Base-by-base conservation (phyloP, 2,113 vertebrate genomes). In the Spizaetus ornatus region DNA sequence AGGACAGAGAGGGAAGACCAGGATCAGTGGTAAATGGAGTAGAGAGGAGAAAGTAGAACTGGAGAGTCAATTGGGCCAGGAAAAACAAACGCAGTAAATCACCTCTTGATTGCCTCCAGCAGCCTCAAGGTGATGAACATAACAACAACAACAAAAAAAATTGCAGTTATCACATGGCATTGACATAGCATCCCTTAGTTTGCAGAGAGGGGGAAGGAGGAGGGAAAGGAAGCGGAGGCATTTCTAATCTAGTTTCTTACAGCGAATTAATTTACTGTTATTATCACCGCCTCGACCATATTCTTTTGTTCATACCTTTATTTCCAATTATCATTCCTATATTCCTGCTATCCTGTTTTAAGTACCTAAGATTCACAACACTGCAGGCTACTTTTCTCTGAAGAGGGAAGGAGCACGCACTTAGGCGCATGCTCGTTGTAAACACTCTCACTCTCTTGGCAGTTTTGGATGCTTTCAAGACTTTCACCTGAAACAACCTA, bases 401-500 rank as follows among this genome's bases (percentile, higher is more conserved):
- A 69, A 74, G 47, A 38, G 26, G 22, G 43, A 82, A 78, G n/a
- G 13, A 47, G 32, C 5, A 6, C 0, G 3, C 63, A 55, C 26
- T 77, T 53, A 34, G 61, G 34, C 1, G 0, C 80, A 36, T 1
- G 3, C 25, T 79, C 10, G 5, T 7, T 63, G 36, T 32, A 47
- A 94, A 67, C 27, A 67, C 34, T n/a, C 50, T 73, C 48, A 11
- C 34, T 53, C n/a, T 63, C 72, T 36, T n/a, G 73, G 47, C 40
- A 91, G 11, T 56, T 95, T 32, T 32, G 65, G 66, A 94, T 34
- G 73, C 23, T 91, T 86, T 72, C 0, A 0, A 86, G 72, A 78
- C 59, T 78, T 88, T 61, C 59, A 77, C 86, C 69, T 87, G 65
- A 89, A 92, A 82, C 38, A 82, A 61, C 61, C 63, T 52, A 63